phyloP scores from a whole-genome alignment of 2,113 vertebrate genomes.

The Menura novaehollandiae region DNA sequence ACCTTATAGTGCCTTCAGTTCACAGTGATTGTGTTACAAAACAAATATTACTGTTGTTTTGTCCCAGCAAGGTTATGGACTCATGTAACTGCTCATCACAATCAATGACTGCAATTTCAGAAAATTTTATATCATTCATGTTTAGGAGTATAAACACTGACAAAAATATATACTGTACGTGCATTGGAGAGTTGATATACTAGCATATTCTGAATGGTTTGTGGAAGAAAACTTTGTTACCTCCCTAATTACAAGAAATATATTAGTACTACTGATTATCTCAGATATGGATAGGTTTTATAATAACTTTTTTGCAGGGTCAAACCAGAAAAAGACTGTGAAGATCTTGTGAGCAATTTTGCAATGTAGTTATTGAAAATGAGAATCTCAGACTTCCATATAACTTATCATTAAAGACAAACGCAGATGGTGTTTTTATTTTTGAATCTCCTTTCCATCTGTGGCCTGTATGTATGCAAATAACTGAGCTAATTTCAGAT shows the following conservation, averaged over 20 bases:
- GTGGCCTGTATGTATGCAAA: slow-evolving; percentile 32
- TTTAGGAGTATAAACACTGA: not conserved
- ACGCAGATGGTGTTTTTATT: slow-evolving; percentile 48
- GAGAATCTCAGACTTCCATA: not conserved
- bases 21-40: not conserved
- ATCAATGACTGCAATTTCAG: not conserved
- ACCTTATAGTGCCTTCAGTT: not conserved
- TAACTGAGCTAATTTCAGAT: slow-evolving; percentile 56
- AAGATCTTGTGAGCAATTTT: not conserved
- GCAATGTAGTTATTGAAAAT: not conserved
- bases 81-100: not conserved
- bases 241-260: not conserved
- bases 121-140: not conserved
- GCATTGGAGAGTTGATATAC: not conserved
- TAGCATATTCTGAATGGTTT: not conserved
- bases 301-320: not conserved
- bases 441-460: slow-evolving; percentile 50
- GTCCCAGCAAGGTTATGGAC: not conserved
- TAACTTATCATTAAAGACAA: slow-evolving; percentile 45
- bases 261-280: not conserved
- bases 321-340: not conserved
- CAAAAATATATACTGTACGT: not conserved
- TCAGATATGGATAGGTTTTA: not conserved
- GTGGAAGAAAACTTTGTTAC: not conserved
- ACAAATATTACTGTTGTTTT: not conserved